These are phyloP conservation scores for Tinea pellionella DNA, from an alignment of 2,888 invertebrate species.

Conservation along the genomic window DNA sequence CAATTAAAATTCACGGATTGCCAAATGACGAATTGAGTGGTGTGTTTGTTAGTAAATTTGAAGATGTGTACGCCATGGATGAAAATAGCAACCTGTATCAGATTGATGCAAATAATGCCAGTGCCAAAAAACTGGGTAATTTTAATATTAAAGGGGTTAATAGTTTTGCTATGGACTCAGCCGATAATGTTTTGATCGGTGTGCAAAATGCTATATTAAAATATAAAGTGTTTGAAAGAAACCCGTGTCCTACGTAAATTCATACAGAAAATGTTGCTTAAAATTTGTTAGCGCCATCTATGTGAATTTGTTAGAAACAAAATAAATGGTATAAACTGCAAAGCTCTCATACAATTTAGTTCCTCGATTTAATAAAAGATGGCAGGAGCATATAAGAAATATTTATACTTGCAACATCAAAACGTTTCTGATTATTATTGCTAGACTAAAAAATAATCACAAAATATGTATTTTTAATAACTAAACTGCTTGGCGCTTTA, in stretches of 20 bases:
- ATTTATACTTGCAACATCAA: not conserved
- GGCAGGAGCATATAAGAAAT: not conserved
- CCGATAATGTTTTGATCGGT: constrained; percentile 51
- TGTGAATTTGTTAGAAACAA: no score
- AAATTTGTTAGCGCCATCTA: no score
- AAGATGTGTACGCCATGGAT: constrained; percentile 54
- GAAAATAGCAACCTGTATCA: constrained; percentile 47
- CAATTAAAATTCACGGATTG: constrained; percentile 49
- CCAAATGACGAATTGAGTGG: constrained; percentile 47
- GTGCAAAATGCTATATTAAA: constrained; percentile 44
- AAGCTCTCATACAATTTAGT: no score
- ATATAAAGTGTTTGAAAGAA: constrained; percentile 40
- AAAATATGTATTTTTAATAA: no score
- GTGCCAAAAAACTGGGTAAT: constrained; percentile 38
- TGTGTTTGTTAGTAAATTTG: constrained; percentile 47
- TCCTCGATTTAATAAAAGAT: not conserved
- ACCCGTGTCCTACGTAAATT: constrained; percentile 33
- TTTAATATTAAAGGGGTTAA: constrained; percentile 48
- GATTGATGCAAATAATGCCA: constrained; percentile 40
- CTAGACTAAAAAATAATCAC: not conserved
- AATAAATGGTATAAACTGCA: no score
- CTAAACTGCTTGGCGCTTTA: no score
- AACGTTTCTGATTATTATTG: not conserved
- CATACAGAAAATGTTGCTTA: not conserved
- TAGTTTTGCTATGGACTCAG: constrained; percentile 50